phyloP scores from a whole-genome alignment of 2,888 invertebrate genomes.

The Polietes domitor region DNA sequence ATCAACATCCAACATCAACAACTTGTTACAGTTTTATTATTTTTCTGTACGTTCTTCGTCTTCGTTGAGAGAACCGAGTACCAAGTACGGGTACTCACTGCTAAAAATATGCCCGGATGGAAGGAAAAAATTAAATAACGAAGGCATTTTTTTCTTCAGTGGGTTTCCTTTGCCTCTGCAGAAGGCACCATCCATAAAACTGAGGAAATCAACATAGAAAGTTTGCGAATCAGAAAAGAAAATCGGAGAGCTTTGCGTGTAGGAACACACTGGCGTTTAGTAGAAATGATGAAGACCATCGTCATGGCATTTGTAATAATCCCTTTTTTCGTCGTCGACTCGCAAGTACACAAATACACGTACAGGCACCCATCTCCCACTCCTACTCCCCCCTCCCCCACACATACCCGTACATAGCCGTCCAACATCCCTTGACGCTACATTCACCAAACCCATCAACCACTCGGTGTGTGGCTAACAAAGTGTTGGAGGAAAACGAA shows the following conservation, averaged over 20 bases:
- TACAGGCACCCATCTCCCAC: slow-evolving; percentile 23
- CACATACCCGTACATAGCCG: background rate
- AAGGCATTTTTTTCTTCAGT: background rate
- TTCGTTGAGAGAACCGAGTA: background rate
- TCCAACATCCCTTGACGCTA: background rate
- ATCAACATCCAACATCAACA: slow-evolving; percentile 66
- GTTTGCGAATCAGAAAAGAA: slow-evolving; percentile 6
- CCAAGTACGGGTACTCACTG: background rate
- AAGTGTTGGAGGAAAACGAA: slow-evolving; percentile 18
- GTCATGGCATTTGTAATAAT: slow-evolving; percentile 45
- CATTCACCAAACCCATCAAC: background rate
- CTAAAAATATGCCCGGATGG: slow-evolving; percentile 50
- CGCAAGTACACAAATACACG: slow-evolving; percentile 14
- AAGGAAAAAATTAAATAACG: background rate
- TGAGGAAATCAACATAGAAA: background rate
- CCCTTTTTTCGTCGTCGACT: slow-evolving; percentile 23
- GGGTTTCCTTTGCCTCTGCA: background rate
- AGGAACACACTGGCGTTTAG: slow-evolving; percentile 50
- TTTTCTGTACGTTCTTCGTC: background rate
- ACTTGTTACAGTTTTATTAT: slow-evolving; percentile 59
- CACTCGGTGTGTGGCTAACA: background rate
- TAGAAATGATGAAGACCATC: slow-evolving; percentile 51
- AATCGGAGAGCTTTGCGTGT: background rate
- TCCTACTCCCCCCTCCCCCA: background rate
- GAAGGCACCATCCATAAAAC: background rate